A percentile compares a stretch with the other conserved stretches of the same genome.
Conservation (phyloP, 2,797 vertebrate species). For the Gambelia wislizenii region DNA sequence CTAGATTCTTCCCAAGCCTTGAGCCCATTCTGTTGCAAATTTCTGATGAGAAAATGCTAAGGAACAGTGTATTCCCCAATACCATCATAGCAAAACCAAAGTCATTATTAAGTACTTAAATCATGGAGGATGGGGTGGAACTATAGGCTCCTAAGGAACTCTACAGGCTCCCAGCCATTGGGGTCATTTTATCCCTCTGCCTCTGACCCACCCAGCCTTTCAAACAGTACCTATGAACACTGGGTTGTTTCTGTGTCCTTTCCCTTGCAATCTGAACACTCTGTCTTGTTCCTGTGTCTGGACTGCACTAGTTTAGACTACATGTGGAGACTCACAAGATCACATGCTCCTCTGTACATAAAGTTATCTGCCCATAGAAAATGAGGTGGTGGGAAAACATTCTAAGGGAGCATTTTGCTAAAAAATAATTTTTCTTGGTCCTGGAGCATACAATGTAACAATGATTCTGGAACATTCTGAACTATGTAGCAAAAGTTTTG, state of each 20-base stretch:
- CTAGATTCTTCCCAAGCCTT: not conserved
- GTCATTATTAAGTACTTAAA: not conserved
- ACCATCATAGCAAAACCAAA: not conserved
- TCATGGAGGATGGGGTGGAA: not conserved
- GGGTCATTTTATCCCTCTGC: no score
- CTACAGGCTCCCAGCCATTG: not conserved
- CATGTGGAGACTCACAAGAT: not conserved
- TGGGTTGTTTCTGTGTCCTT: not conserved
- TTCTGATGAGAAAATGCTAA: not conserved
- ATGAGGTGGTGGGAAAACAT: no score
- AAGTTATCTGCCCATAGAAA: not conserved
- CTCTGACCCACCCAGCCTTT: not conserved
- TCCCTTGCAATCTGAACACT: not conserved
- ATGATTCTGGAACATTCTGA: not conserved
- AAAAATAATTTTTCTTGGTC: not conserved
- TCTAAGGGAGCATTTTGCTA: not conserved
- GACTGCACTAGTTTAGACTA: no score
- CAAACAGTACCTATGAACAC: not conserved
- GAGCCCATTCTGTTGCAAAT: not conserved
- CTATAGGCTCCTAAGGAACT: not conserved
- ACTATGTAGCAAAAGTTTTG: not conserved
- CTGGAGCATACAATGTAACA: not conserved
- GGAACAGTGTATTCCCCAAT: not conserved
- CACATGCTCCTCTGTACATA: not conserved
- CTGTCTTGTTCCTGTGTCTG: no score